phyloP scores from a whole-genome alignment of 2,888 invertebrate species.

The Pachliopta kotzebuea region DNA sequence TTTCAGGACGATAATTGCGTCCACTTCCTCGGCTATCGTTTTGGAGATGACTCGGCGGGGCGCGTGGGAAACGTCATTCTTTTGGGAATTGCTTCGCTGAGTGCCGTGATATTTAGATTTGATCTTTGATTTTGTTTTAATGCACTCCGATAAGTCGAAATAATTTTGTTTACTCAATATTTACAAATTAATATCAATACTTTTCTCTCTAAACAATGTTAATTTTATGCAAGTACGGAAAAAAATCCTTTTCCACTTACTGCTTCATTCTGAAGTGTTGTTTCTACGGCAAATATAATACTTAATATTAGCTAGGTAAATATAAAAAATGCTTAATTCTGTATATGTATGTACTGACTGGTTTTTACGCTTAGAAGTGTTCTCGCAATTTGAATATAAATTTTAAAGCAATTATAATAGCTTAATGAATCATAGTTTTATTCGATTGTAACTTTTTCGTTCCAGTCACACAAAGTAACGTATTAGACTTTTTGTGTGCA shows the following conservation, averaged over 20 bases:
- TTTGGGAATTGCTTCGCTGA: conserved; percentile 42
- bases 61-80: conserved; percentile 70
- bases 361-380: too few species aligned
- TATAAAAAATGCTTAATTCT: too few species aligned
- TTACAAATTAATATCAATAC: too few species aligned
- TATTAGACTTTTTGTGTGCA: conserved; percentile 4
- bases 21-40: conserved; percentile 70
- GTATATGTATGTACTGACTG: too few species aligned
- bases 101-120: conserved; percentile 32
- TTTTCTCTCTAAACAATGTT: too few species aligned
- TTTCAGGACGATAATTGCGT: conserved; percentile 67
- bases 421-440: background rate
- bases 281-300: too few species aligned
- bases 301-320: too few species aligned
- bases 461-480: background rate
- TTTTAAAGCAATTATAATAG: background rate
- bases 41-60: conserved; percentile 59
- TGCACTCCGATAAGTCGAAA: too few species aligned
- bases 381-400: background rate
- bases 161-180: too few species aligned
- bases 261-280: too few species aligned
- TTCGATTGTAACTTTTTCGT: background rate
- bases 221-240: too few species aligned
- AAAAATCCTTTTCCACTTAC: too few species aligned
- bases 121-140: conserved; percentile 25